Base-by-base conservation (phyloP, 2,888 invertebrate genomes). In the Catocala fraxini region DNA sequence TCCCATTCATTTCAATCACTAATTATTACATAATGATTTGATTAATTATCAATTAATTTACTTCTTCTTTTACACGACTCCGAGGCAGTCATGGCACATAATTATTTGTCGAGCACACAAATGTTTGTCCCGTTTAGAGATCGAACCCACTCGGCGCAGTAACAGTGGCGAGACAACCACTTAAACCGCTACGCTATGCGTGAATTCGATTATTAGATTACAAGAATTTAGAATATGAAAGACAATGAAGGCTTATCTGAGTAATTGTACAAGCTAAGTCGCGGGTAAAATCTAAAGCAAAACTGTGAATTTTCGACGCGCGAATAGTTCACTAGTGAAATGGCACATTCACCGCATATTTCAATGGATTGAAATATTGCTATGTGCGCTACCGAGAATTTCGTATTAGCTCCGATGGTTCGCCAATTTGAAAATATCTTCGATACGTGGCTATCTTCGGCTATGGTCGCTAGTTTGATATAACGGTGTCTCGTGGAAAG, bases 351-450 rank as follows among this genome's bases (percentile, higher is more conserved):
- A 25, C 35, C 58, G 56, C 63, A 72, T 81, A 81, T 74, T 75
- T 81, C 70, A 77, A 70, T 66, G 46, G 63, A 61, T 70, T 73
- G 70, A 80, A 76, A 75, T 78, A 81, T 75, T 51, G 51, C 34
- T 51, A 46, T 53, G 56, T 59, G 63, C 56, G 59, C 61, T 56
- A 58, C 55, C 15, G 61, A 67, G 73, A 68, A 75, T 79, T 65
- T 65, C 61, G 59, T 71, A 80, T 74, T 68, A 75, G 65, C 68
- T 68, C 45, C 70, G 64, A 74, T 71, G 60, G 73, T 65, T 73
- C 59, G 65, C 64, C 71, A 71, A 77, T 79, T 76, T 70, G 66
- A 72, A 82, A 75, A 79, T 82, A 82, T 82, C 69, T 73, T 39
- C 33, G 7, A 52, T 67, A 79, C 82, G 81, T 82, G 81, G 58